A percentile compares a stretch with the other conserved stretches of the same genome.
Conservation (phyloP, 1,140 invertebrate genomes). For the Dolichoris vasculosae region DNA sequence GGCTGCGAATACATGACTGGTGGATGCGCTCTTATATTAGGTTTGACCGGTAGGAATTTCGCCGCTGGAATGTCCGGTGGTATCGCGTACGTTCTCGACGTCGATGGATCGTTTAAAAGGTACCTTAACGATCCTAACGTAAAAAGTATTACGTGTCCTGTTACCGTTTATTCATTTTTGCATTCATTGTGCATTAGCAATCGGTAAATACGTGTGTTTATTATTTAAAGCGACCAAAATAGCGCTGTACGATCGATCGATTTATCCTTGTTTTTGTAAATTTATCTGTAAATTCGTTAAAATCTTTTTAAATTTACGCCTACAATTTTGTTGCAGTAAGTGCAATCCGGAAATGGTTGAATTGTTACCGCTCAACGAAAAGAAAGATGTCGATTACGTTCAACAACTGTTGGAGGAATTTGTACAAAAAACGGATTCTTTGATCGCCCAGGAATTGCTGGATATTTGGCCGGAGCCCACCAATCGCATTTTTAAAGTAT, state of each 20-base stretch:
- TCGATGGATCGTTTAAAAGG: constrained; percentile 86
- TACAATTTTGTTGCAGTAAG: too few species aligned
- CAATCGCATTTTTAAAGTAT: constrained; percentile 93
- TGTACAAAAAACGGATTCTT: constrained; percentile 90
- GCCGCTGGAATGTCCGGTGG: constrained; percentile 99
- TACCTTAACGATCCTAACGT: constrained; percentile 59
- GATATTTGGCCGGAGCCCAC: constrained; percentile 87
- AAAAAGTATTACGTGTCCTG: too few species aligned
- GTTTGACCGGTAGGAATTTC: constrained; percentile 97
- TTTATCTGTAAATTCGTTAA: too few species aligned
- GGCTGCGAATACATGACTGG: constrained; percentile 99
- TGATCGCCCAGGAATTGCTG: constrained; percentile 87
- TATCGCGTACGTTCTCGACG: constrained; percentile 96
- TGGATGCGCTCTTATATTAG: constrained; percentile 92
- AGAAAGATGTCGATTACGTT: constrained; percentile 88
- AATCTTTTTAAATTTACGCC: too few species aligned
- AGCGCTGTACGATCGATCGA: too few species aligned
- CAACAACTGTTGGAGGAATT: constrained; percentile 90
- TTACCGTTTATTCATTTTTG: too few species aligned
- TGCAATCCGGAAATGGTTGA: constrained; percentile 96
- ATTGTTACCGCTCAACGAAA: constrained; percentile 84
- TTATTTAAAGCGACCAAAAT: too few species aligned
- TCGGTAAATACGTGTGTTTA: too few species aligned
- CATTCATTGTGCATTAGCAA: too few species aligned
- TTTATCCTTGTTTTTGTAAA: too few species aligned